Percentiles rank a stretch among this genome's conserved stretches.
Conservation (phyloP, 2,797 vertebrate genomes). For the Pempheris klunzingeri region DNA sequence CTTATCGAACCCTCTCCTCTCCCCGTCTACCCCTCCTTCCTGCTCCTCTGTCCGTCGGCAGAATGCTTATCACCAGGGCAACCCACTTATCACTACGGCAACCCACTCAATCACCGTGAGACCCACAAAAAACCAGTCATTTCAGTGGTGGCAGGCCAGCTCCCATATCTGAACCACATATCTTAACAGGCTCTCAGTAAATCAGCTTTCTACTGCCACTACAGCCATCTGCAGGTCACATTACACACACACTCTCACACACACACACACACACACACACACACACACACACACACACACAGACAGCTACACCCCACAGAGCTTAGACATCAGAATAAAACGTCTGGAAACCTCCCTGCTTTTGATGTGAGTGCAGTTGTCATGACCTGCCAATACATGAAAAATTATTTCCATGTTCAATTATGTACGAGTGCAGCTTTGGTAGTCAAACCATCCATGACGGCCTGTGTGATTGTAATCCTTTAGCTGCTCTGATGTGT, state of each 20-base stretch:
- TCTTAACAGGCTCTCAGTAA: slow-evolving; percentile 71
- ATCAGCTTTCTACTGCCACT: slow-evolving; percentile 62
- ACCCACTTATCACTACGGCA: slow-evolving; percentile 81
- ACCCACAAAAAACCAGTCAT: slow-evolving; percentile 67
- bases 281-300: slow-evolving; percentile 26
- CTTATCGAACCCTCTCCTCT: slow-evolving; percentile 69
- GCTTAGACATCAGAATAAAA: slow-evolving; percentile 9
- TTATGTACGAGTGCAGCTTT: slow-evolving; percentile 23
- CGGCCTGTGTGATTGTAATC: slow-evolving; percentile 43
- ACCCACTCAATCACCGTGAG: slow-evolving; percentile 76
- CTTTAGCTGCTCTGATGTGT: slow-evolving; percentile 27
- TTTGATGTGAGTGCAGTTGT: slow-evolving; percentile 30
- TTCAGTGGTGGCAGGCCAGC: slow-evolving; percentile 66
- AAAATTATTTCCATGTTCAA: slow-evolving; percentile 37
- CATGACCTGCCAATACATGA: slow-evolving; percentile 13
- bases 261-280: slow-evolving; percentile 10
- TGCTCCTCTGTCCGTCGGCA: slow-evolving; percentile 68
- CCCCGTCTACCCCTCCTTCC: slow-evolving; percentile 27
- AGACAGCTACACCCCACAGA: neutral
- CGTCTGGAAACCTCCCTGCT: slow-evolving; percentile 2
- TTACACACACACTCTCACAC: slow-evolving; percentile 35
- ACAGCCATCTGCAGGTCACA: slow-evolving; percentile 47
- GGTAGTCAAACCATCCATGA: slow-evolving; percentile 46
- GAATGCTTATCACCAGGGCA: slow-evolving; percentile 79
- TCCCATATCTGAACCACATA: slow-evolving; percentile 71